Evolutionary conservation across 2,113 vertebrate species (phyloP).

Genomic region (Taurulus bubalis): DNA sequence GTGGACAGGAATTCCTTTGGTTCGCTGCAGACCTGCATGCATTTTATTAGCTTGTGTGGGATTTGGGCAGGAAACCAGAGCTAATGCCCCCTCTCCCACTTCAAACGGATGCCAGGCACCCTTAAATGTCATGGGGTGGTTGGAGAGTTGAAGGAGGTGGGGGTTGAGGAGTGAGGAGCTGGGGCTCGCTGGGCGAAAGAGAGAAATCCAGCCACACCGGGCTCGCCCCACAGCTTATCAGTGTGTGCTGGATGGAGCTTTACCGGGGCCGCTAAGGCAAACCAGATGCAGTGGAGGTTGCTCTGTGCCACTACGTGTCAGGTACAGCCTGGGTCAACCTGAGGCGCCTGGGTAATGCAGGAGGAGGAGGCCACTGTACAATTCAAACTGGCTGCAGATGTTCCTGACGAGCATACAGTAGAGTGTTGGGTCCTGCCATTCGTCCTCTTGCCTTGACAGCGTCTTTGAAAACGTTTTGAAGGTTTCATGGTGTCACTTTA

Average conservation of each 20-base stretch:
- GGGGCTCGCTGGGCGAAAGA: slow-evolving; percentile 31
- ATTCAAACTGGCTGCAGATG: slow-evolving; percentile 69
- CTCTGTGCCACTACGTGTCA: slow-evolving; percentile 75
- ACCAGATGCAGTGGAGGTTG: slow-evolving; percentile 73
- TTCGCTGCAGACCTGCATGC: slow-evolving; percentile 73
- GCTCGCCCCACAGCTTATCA: slow-evolving; percentile 71
- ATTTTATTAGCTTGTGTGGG: slow-evolving; percentile 83
- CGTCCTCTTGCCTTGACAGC: slow-evolving; percentile 41
- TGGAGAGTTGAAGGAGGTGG: slow-evolving; percentile 72
- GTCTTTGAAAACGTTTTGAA: slow-evolving; percentile 30
- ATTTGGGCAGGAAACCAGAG: slow-evolving; percentile 85
- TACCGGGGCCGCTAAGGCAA: slow-evolving; percentile 71
- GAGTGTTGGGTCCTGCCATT: slow-evolving; percentile 31
- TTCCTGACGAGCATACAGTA: slow-evolving; percentile 41
- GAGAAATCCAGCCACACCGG: slow-evolving; percentile 69
- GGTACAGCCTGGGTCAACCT: slow-evolving; percentile 73
- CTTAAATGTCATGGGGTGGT: slow-evolving; percentile 83
- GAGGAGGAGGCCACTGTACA: slow-evolving; percentile 63
- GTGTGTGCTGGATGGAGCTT: slow-evolving; percentile 62
- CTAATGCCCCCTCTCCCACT: slow-evolving; percentile 83
- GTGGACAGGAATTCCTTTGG: slow-evolving; percentile 77
- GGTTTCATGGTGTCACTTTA: slow-evolving; percentile 63
- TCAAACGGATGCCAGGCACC: slow-evolving; percentile 84
- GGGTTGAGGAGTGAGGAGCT: slow-evolving; percentile 48
- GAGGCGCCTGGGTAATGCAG: slow-evolving; percentile 46